Conservation (phyloP, 2,797 vertebrate species). For the Pampus argenteus region DNA sequence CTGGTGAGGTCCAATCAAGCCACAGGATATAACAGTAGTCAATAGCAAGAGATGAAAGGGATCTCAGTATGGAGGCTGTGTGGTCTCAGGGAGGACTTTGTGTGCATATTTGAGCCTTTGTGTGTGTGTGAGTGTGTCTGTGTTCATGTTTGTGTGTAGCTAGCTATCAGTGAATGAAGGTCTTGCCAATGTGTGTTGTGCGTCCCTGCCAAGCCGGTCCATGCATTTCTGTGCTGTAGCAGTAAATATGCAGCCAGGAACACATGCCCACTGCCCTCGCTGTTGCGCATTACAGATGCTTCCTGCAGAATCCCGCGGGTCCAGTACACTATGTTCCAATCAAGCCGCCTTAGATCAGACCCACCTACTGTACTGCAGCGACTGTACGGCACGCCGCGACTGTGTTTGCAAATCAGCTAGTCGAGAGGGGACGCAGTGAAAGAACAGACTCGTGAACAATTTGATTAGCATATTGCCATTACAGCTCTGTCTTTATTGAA, state of each 20-base stretch:
- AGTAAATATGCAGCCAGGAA: conserved; percentile 53
- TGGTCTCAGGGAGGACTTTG: conserved; percentile 65
- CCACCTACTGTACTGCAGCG: conserved; percentile 25
- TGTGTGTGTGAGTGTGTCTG: conserved; percentile 32
- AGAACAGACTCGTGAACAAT: conserved; percentile 48
- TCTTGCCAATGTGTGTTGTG: conserved; percentile 63
- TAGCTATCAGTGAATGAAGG: conserved; percentile 36
- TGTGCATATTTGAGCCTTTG: conserved; percentile 57
- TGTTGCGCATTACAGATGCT: conserved; percentile 55
- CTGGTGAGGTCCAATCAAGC: conserved; percentile 81
- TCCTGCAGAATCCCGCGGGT: conserved; percentile 63
- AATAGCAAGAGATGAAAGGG: conserved; percentile 82
- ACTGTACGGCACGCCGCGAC: conserved; percentile 32
- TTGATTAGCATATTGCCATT: conserved; percentile 55
- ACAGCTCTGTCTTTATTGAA: conserved; percentile 55
- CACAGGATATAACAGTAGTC: conserved; percentile 80
- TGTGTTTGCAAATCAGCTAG: conserved; percentile 59
- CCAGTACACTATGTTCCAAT: conserved; percentile 59
- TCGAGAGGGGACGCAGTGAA: conserved; percentile 43
- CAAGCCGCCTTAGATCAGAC: conserved; percentile 67
- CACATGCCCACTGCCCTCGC: conserved; percentile 43
- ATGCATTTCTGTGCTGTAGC: conserved; percentile 42
- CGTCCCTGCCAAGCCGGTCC: conserved; percentile 38
- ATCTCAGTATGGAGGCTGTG: conserved; percentile 70
- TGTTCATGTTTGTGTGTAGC: conserved; percentile 16